These are phyloP conservation scores for Hecatera dysodea DNA, from an alignment of 2,888 invertebrate genomes.

Conservation along the genomic window DNA sequence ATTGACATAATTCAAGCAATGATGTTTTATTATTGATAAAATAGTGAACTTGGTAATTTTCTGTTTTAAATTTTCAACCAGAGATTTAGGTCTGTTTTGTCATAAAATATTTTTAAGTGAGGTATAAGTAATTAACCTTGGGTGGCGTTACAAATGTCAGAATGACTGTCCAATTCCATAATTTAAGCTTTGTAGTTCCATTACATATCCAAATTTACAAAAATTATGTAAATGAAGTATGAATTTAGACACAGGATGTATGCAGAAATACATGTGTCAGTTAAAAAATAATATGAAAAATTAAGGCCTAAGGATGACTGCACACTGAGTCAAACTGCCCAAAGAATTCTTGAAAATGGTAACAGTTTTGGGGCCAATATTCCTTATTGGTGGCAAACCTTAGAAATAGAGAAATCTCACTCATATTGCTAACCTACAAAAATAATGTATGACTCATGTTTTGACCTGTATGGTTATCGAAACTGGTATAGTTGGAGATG, in stretches of 20 bases:
- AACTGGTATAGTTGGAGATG: conserved; percentile 44
- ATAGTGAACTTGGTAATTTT: not conserved
- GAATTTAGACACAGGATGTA: conserved; percentile 50
- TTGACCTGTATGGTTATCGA: conserved; percentile 1
- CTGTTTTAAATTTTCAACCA: not conserved
- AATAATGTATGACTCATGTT: conserved; percentile 20
- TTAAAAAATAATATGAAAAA: conserved; percentile 15
- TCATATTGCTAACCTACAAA: conserved; percentile 31
- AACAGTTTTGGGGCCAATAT: conserved; percentile 18
- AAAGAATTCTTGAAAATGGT: conserved; percentile 12
- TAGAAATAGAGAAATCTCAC: conserved; percentile 44
- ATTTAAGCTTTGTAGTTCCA: conserved; percentile 59
- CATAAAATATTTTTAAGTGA: conserved; percentile 18
- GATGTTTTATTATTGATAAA: too few relatives aligned
- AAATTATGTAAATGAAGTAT: conserved; percentile 39
- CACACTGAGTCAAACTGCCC: conserved; percentile 51
- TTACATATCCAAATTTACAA: conserved; percentile 53
- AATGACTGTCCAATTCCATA: conserved; percentile 50
- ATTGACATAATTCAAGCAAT: not conserved
- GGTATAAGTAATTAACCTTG: conserved; percentile 72
- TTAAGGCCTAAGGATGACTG: conserved; percentile 49
- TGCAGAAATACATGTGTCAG: conserved; percentile 42
- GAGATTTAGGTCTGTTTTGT: conserved; percentile 12
- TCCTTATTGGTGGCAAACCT: conserved; percentile 28
- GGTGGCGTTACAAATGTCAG: conserved; percentile 78